Percentiles rank a stretch among this genome's conserved stretches.
phyloP scores from a whole-genome alignment of 2,797 vertebrate genomes.

The Enteromius treurensis region DNA sequence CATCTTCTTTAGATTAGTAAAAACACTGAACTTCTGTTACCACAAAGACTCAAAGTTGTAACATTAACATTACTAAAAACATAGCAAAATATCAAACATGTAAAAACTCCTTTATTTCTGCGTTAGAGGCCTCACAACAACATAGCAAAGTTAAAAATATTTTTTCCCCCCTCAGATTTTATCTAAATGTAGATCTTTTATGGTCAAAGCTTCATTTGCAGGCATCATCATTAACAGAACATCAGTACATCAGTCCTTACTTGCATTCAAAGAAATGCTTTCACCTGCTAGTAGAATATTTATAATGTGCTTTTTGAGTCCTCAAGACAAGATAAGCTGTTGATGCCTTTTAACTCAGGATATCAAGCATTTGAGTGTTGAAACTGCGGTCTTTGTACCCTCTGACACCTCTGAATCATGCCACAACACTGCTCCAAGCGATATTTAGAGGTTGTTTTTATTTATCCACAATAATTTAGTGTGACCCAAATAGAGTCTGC shows the following conservation, averaged over 20 bases:
- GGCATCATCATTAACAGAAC: background rate
- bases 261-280: background rate
- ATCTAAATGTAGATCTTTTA: too few relatives aligned
- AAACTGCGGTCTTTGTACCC: slow-evolving; percentile 17
- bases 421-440: slow-evolving; percentile 16
- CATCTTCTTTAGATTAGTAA: too few relatives aligned
- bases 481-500: slow-evolving; percentile 54
- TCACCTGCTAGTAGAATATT: background rate
- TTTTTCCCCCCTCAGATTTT: too few relatives aligned
- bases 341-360: slow-evolving; percentile 23
- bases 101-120: too few relatives aligned
- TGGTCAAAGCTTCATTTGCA: background rate
- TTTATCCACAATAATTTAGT: slow-evolving; percentile 48
- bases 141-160: too few relatives aligned
- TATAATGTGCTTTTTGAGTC: slow-evolving; percentile 17
- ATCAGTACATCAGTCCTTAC: background rate
- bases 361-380: slow-evolving; percentile 9
- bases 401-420: slow-evolving; percentile 32
- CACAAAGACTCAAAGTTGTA: too few relatives aligned
- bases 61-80: too few relatives aligned
- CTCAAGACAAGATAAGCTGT: slow-evolving; percentile 22
- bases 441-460: slow-evolving; percentile 54
- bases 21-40: too few relatives aligned
- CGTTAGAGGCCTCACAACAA: too few relatives aligned
- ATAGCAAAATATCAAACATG: too few relatives aligned